Base-by-base conservation (phyloP, 2,888 invertebrate species). In the Meliscaeva auricollis region DNA sequence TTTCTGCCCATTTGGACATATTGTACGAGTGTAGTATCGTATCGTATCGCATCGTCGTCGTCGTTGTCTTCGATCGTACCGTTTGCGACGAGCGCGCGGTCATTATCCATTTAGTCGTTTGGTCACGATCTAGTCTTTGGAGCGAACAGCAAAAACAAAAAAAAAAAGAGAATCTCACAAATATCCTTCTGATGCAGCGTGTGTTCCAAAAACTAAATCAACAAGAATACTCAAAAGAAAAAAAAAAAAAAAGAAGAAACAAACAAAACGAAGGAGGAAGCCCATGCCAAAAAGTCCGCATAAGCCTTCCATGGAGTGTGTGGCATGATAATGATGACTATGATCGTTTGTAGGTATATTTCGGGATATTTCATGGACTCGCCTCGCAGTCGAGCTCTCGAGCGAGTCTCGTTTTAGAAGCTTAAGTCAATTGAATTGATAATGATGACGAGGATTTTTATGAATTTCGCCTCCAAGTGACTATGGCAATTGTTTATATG, bases 91-190 rank as follows among this genome's bases (percentile, higher is more conserved):
- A 80, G 80, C 69, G 73, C 72, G 70, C 91, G 91, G 91, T 91
- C 91, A 91, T 91, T 91, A 91, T 91, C 92, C 91, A 91, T 91
- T 91, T 91, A 90, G 91, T 91, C 91, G 91, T 89, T 91, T 91
- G 91, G 91, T 91, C 91, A 91, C 91, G 91, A 91, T 91, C 91
- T 91, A 85, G 80, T 85, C 85, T 85, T 85, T 85, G 85, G 77
- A 83, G 78, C 70, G 64, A 66, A 66, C 22, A 74, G 30, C 20
- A 41, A 50, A 66, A 66, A 11, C 52, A 41, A 62, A 64, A 62
- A 79, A 20, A 68, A 54, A 17, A 32, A 41, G 22, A 46, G 62
- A 78, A 80, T 60, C 64, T 74, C 56, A 56, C 81, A 78, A 75
- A 75, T 76, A 76, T 82, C 72, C 76, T 66, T 66, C 32, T 64